Evolutionary conservation across 2,888 invertebrate genomes (phyloP).

Genomic region (Drosophila acutilabella): DNA sequence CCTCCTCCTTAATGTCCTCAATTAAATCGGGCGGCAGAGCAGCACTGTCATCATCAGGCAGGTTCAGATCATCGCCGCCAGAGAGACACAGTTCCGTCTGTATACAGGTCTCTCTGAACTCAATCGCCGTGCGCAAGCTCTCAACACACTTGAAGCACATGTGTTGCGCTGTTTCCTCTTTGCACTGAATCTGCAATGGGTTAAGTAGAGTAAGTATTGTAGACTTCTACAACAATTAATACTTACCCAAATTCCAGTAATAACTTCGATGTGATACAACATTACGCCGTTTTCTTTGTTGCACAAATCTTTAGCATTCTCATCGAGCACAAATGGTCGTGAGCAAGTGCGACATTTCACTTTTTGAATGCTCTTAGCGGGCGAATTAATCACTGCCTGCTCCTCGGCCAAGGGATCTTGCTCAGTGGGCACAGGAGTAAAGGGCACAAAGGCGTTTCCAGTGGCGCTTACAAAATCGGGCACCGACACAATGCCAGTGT

Average conservation of each 20-base stretch:
- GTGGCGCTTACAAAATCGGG: constrained; percentile 49
- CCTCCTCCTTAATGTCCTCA: constrained; percentile 13
- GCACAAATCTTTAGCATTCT: constrained; percentile 45
- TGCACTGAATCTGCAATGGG: constrained; percentile 44
- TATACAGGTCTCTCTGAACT: constrained; percentile 62
- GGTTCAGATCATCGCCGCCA: neutral
- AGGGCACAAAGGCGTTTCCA: constrained; percentile 48
- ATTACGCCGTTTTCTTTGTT: constrained; percentile 55
- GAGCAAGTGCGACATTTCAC: constrained; percentile 59
- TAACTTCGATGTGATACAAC: constrained; percentile 67
- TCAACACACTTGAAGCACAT: constrained; percentile 52
- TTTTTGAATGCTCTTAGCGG: neutral
- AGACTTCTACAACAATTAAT: neutral
- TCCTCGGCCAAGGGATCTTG: constrained; percentile 52
- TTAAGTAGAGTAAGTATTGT: neutral
- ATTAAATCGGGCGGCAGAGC: neutral
- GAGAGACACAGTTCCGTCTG: constrained; percentile 45
- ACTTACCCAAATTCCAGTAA: constrained; percentile 68
- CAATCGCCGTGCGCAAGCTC: constrained; percentile 48
- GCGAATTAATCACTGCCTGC: neutral
- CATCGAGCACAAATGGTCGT: constrained; percentile 17
- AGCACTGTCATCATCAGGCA: neutral
- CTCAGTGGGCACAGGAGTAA: constrained; percentile 19
- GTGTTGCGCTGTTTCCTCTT: constrained; percentile 13
- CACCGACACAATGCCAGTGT: constrained; percentile 48